Percentiles rank a stretch among this genome's conserved stretches.
phyloP scores from a whole-genome alignment of 2,888 invertebrate species.

The Clistopyga incitator region DNA sequence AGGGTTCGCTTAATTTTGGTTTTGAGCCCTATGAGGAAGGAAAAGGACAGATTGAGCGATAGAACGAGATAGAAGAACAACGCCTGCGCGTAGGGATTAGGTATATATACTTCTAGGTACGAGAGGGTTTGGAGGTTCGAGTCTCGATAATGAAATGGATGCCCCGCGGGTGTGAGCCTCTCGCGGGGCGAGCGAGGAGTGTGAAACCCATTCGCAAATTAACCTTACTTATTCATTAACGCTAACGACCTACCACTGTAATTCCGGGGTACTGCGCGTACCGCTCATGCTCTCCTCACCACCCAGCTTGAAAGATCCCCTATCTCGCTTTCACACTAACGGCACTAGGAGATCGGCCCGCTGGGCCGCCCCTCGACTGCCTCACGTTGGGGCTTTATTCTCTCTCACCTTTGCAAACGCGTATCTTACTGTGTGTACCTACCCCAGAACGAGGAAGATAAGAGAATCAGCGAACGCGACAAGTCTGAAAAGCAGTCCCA shows the following conservation, averaged over 20 bases:
- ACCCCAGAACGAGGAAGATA: conserved; percentile 8
- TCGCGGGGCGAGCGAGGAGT: conserved; percentile 71
- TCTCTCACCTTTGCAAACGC: conserved; percentile 40
- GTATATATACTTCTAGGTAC: conserved; percentile 5
- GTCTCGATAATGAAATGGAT: conserved; percentile 81
- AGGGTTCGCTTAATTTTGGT: conserved; percentile 23
- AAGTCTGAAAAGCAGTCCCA: background rate
- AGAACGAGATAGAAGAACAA: conserved; percentile 30
- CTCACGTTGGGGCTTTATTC: conserved; percentile 43
- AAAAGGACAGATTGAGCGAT: conserved; percentile 19
- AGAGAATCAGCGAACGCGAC: conserved; percentile 16
- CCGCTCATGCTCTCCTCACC: conserved; percentile 19
- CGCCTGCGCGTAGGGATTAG: background rate
- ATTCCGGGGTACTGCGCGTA: conserved; percentile 45
- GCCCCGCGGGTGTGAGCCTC: conserved; percentile 76
- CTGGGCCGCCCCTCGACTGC: conserved; percentile 39
- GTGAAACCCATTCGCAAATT: conserved; percentile 82
- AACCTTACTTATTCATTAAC: conserved; percentile 82
- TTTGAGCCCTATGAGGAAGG: conserved; percentile 4
- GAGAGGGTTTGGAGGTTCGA: conserved; percentile 69
- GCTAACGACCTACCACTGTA: conserved; percentile 77
- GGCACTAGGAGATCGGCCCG: conserved; percentile 14
- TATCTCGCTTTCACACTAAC: conserved; percentile 33
- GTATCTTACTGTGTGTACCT: background rate
- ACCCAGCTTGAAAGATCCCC: conserved; percentile 21